phyloP scores from a whole-genome alignment of 1,140 invertebrate species.

The Diuraphis noxia region DNA sequence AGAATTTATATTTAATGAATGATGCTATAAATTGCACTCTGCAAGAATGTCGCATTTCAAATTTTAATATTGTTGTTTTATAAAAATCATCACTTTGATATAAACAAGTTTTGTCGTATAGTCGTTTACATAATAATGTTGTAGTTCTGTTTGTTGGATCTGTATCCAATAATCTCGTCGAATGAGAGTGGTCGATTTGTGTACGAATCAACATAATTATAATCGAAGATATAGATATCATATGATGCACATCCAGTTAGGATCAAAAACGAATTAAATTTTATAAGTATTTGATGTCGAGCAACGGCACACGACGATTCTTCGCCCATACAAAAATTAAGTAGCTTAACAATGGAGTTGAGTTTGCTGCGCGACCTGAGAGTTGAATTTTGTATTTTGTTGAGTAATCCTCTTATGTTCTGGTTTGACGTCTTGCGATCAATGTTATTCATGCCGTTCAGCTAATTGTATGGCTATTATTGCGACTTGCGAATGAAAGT shows the following conservation, averaged over 20 bases:
- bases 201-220: background rate
- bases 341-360: background rate
- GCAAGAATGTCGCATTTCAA: too few relatives aligned
- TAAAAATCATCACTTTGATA: background rate
- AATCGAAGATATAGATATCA: background rate
- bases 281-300: background rate
- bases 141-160: background rate
- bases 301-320: background rate
- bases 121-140: background rate
- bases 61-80: background rate
- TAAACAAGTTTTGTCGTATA: background rate
- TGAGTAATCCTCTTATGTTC: background rate
- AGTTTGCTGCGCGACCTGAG: too few relatives aligned
- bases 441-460: background rate
- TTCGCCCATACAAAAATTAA: background rate
- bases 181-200: background rate
- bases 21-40: too few relatives aligned
- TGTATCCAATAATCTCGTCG: background rate
- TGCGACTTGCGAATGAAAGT: background rate
- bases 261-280: background rate
- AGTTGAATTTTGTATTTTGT: background rate
- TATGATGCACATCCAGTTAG: background rate
- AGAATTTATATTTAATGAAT: too few relatives aligned
- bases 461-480: background rate
- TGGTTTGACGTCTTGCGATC: background rate